phyloP scores from a whole-genome alignment of 2,113 vertebrate genomes.

The Rhizomys pruinosus region DNA sequence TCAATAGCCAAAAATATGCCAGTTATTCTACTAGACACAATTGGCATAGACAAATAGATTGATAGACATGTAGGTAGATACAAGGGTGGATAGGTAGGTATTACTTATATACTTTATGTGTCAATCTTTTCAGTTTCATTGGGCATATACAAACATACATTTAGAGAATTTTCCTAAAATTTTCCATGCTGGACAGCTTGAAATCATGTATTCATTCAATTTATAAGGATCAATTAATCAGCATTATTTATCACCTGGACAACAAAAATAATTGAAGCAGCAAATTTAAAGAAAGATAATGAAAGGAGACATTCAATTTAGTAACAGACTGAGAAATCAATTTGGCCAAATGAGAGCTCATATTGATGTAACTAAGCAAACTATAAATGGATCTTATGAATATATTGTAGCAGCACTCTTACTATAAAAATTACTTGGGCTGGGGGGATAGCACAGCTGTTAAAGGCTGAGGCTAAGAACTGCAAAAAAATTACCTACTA shows the following conservation, averaged over 20 bases:
- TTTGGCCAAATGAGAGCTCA: neutral
- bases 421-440: conserved; percentile 13
- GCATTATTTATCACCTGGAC: neutral
- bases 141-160: neutral
- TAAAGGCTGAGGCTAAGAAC: too few species aligned
- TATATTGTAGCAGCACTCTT: neutral
- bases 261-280: neutral
- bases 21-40: neutral
- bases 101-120: neutral
- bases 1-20: neutral
- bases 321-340: neutral
- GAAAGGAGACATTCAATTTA: neutral
- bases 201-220: neutral
- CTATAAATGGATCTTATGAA: neutral
- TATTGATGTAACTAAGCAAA: neutral
- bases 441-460: too few species aligned
- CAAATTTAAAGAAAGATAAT: neutral
- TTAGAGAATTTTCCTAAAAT: neutral
- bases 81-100: neutral
- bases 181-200: neutral
- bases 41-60: neutral
- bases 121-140: neutral
- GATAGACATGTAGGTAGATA: neutral
- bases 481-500: neutral
- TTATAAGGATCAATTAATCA: neutral